Conservation (phyloP, 2,888 invertebrate genomes). For the Serripes groenlandicus region DNA sequence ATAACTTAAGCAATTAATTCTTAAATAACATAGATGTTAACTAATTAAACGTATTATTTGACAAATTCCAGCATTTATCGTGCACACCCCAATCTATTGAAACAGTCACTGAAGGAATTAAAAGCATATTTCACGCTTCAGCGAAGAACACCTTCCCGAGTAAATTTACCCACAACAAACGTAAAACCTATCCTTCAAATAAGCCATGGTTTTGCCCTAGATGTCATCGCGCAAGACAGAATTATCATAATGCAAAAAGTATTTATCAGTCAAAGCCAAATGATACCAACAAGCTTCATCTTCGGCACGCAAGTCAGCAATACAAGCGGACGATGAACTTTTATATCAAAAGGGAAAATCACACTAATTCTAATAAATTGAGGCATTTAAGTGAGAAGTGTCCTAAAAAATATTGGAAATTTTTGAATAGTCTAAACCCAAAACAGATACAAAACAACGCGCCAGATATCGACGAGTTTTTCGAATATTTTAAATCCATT, state of each 20-base stretch:
- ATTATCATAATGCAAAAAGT: constrained; percentile 12
- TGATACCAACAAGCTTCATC: neutral
- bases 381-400: neutral
- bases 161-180: neutral
- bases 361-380: constrained; percentile 5
- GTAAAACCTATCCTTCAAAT: neutral
- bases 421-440: constrained; percentile 2
- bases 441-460: neutral
- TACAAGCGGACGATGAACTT: constrained; percentile 20
- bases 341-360: constrained; percentile 10
- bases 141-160: neutral
- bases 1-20: neutral
- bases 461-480: neutral
- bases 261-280: neutral
- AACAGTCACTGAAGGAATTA: too few species aligned
- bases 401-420: constrained; percentile 20
- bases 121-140: too few species aligned
- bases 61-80: too few species aligned
- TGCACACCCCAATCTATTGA: too few species aligned
- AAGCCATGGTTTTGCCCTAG: constrained; percentile 34
- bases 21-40: neutral
- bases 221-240: constrained; percentile 3
- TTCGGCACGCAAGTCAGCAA: constrained; percentile 1
- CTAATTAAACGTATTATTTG: too few species aligned
- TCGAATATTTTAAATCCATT: neutral